Base-by-base conservation (phyloP, 1,140 invertebrate species). In the Bombyx mori region DNA sequence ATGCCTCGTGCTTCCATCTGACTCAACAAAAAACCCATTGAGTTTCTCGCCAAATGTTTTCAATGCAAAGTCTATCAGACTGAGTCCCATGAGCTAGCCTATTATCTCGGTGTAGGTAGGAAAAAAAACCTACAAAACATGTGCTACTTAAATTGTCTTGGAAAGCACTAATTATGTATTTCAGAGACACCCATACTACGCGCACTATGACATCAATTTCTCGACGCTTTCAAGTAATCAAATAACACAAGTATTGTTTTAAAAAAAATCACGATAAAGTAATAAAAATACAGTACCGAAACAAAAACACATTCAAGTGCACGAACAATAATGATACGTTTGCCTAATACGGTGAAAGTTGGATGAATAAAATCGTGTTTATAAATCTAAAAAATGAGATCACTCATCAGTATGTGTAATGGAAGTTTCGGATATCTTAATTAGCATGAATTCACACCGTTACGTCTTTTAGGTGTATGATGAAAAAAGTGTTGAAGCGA, bases 381-480 rank as follows among this genome's bases (percentile, higher is more conserved):
- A 67, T 61, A 64, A 61, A 51, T 51, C 18, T 51, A 51, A 61
- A 66, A 67, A 67, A 61, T 61, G 59, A 64, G 65, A 67, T 64
- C 62, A 58, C 51, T 63, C 64, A 66, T 63, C 61, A 66, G 57
- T n/a, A 62, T 62, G 56, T 60, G 58, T 65, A 68, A 68, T 65
- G 58, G 63, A 58, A 54, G 42, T 56, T 62, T 57, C 44, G 59
- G 59, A 70, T 76, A 69, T 66, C 66, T 73, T 76, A 74, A 78
- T 82, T 77, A 77, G 66, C 63, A 66, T 66, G 60, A 67, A 71
- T 77, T 76, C 70, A 72, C 72, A 66, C 71, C 66, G 66, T 74
- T 71, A 70, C 35, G 57, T 59, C 45, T 56, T 62, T 56, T 50
- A 62, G 46, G 35, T 22, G 43, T 58, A 12, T 22, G 42, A 42